Base-by-base conservation (phyloP, 2,113 vertebrate species). In the Noctilio leporinus region DNA sequence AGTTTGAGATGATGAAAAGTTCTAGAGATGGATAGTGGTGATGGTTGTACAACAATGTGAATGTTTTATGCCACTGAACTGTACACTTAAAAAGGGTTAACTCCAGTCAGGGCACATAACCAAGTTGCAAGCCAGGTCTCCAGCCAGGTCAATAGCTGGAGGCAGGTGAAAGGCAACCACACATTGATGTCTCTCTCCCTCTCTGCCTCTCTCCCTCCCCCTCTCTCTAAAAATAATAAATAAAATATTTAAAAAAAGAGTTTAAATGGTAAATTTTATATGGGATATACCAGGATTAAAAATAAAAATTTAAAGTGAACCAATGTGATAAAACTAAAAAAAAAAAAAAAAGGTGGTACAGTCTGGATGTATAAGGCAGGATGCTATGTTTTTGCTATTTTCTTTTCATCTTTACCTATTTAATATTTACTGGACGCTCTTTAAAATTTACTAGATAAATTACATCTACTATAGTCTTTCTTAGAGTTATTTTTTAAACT, bases 401-500 rank as follows among this genome's bases (percentile, higher is more conserved):
- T 82, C 33, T 86, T 83, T 96, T 59, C n/a, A 19, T 92, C 82
- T 94, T 97, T 86, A 76, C 2, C 12, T 91, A n/a, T 57, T 35
- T 84, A 84, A 55, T 85, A 95, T 69, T 89, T 89, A 53, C 14
- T 78, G 51, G n/a, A 4, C 92, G 78, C 26, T 95, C 84, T 64
- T 40, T 88, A 92, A 73, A 53, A 95, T 75, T 89, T 89, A 62
- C 10, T 83, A 51, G n/a, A 8, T 92, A 92, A 82, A 55, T 70
- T 86, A 0, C 65, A 51, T 80, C 28, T 77, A 24, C 4, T 76
- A 24, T 43, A 86, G 62, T 77, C 38, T 69, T 72, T 95, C n/a
- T 94, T 83, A 82, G n/a, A 51, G 16, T 47, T 69, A 65, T 64
- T 88, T 95, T 28, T 80, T 91, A 72, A 51, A 7, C 75, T 89